These are phyloP conservation scores for Tryphoninae sp. DNA, from an alignment of 2,888 invertebrate genomes.

Conservation along the genomic window DNA sequence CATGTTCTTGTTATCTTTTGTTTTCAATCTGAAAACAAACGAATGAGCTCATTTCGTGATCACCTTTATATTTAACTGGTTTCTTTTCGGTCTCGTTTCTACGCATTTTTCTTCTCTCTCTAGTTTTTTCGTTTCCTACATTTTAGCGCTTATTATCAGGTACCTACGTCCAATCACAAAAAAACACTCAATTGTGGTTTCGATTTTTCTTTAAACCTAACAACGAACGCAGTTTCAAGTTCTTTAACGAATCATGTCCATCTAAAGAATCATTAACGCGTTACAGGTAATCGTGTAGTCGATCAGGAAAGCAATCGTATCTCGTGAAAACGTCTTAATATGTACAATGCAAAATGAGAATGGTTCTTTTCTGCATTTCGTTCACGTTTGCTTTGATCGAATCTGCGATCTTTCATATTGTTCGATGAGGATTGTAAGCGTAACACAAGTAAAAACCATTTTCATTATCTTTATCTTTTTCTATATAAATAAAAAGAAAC, in stretches of 20 bases:
- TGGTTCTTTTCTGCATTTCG: background rate
- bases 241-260: background rate
- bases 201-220: constrained; percentile 1
- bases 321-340: constrained; percentile 36
- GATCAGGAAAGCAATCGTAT: constrained; percentile 11
- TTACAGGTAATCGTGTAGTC: constrained; percentile 4
- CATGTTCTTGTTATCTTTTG: constrained; percentile 34
- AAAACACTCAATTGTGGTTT: background rate
- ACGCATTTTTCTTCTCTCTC: constrained; percentile 16
- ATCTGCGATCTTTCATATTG: constrained; percentile 35
- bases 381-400: background rate
- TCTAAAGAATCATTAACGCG: background rate
- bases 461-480: constrained; percentile 6
- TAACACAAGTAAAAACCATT: constrained; percentile 7
- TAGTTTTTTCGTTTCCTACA: constrained; percentile 42
- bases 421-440: constrained; percentile 40
- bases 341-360: constrained; percentile 46
- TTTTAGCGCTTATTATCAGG: constrained; percentile 57
- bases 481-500: constrained; percentile 28
- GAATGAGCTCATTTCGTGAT: constrained; percentile 16
- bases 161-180: constrained; percentile 61
- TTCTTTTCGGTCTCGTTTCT: constrained; percentile 26
- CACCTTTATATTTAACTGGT: constrained; percentile 13
- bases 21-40: constrained; percentile 30
- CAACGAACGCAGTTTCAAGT: constrained; percentile 31